Evolutionary conservation across 2,113 vertebrate species (phyloP).

Genomic region (Callorhinus ursinus): DNA sequence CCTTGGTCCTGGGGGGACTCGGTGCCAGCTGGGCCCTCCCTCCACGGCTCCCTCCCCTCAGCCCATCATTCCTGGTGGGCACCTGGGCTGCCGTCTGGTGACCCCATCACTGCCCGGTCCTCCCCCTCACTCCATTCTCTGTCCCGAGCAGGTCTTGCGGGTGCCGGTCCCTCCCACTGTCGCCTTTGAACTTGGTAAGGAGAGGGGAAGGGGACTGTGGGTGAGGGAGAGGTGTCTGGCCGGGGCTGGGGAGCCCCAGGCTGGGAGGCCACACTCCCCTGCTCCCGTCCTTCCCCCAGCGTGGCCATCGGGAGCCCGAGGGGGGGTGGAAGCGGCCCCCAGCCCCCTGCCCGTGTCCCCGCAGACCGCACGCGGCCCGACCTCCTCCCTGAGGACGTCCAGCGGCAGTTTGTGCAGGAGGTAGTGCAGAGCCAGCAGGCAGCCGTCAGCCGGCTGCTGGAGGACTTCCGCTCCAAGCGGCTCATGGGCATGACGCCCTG

Average conservation of each 20-base stretch:
- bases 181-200: constrained; percentile 87
- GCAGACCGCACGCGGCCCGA: constrained; percentile 91
- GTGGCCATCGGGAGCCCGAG: background rate
- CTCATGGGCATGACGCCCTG: constrained; percentile 95
- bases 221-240: background rate
- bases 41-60: background rate
- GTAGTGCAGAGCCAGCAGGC: constrained; percentile 83
- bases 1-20: background rate
- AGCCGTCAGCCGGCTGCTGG: constrained; percentile 88
- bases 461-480: constrained; percentile 93
- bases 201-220: background rate
- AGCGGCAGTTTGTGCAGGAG: constrained; percentile 84
- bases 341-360: background rate
- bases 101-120: background rate
- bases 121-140: background rate
- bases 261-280: background rate
- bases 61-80: background rate
- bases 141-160: constrained; percentile 82
- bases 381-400: constrained; percentile 87
- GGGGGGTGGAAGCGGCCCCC: background rate
- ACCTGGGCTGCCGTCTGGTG: background rate
- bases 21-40: background rate
- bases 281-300: background rate
- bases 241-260: background rate
- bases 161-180: constrained; percentile 77